Evolutionary conservation across 2,797 vertebrate genomes (phyloP), one percentile per base, ranked within the genome.

Genomic region (Trichosurus vulpecula): DNA sequence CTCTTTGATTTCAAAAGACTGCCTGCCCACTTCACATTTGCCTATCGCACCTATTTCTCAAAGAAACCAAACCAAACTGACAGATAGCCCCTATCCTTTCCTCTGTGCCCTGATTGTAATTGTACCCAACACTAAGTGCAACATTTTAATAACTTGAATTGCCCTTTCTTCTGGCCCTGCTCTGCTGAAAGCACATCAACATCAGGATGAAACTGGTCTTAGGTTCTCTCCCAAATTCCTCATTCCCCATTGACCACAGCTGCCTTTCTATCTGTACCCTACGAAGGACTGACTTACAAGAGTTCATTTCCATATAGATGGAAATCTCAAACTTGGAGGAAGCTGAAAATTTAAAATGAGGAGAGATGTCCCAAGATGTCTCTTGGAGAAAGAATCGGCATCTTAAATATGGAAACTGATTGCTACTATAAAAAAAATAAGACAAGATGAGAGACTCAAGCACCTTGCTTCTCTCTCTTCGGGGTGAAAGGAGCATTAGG

Each of bases 391-490:
- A 87, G 74, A 27, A 87, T 10, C 3, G 1, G 9, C 8, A 87
- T 27, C 41, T 87, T 41, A 51, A 47, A 87, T 27, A 51, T 51
- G 41, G 10, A 87, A 87, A 87, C 41, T 87, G 41, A 10, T 81
- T 47, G 22, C 41, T 51, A 51, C 41, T 27, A 1, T 27, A 47
- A 47, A 74, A 35, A 66, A 12, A 19, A 41, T 55, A 89, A n/a
- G 6, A 1, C 27, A 10, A 29, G 29, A 55, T 22, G 66, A 81
- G 47, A 96, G 92, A 57, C 6, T 52, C 53, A n/a, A 54, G n/a
- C 61, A 58, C 93, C 58, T 13, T n/a, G 51, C 54, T 94, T 96
- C 96, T 96, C 55, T 94, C 91, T 96, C 90, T 97, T 95, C 95
- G 81, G 61, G 53, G 35, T 54, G 92, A 94, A 97, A 97, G 74